A percentile compares a stretch with the other conserved stretches of the same genome.
phyloP scores from a whole-genome alignment of 2,888 invertebrate genomes.

The Hirtodrosophila trivittata region DNA sequence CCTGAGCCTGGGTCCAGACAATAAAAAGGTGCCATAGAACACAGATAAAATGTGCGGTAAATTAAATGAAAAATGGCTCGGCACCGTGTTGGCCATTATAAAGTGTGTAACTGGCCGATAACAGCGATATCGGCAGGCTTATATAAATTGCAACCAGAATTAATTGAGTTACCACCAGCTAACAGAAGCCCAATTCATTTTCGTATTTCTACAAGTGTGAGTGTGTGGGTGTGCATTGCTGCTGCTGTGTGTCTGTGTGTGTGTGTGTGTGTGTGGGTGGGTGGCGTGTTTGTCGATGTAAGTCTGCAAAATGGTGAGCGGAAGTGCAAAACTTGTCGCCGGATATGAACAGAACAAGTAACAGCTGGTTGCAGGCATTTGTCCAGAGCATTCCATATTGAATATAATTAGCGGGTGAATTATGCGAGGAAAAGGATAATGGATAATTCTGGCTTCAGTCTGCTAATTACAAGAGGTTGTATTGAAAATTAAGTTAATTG shows the following conservation, averaged over 20 bases:
- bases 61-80: constrained; percentile 69
- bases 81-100: constrained; percentile 34
- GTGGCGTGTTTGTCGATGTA: constrained; percentile 5
- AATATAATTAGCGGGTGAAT: constrained; percentile 68
- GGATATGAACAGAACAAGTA: constrained; percentile 57
- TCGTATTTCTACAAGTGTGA: neutral
- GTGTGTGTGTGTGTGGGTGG: neutral
- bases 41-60: constrained; percentile 65
- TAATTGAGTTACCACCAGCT: constrained; percentile 57
- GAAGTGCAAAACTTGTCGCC: constrained; percentile 67
- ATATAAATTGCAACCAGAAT: constrained; percentile 58
- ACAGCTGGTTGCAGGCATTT: constrained; percentile 39
- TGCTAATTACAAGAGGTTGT: constrained; percentile 43
- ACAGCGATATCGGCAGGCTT: constrained; percentile 66
- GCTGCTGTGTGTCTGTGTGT: neutral
- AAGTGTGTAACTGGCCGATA: constrained; percentile 66
- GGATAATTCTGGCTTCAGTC: constrained; percentile 30
- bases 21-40: constrained; percentile 36
- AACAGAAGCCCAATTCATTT: constrained; percentile 25
- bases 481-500: constrained; percentile 10
- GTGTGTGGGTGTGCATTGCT: neutral
- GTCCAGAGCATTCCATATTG: constrained; percentile 38
- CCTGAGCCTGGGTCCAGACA: neutral
- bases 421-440: constrained; percentile 56
- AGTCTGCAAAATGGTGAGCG: constrained; percentile 45